Evolutionary conservation across 2,113 vertebrate genomes (phyloP).

Genomic region (Otocyon megalotis): DNA sequence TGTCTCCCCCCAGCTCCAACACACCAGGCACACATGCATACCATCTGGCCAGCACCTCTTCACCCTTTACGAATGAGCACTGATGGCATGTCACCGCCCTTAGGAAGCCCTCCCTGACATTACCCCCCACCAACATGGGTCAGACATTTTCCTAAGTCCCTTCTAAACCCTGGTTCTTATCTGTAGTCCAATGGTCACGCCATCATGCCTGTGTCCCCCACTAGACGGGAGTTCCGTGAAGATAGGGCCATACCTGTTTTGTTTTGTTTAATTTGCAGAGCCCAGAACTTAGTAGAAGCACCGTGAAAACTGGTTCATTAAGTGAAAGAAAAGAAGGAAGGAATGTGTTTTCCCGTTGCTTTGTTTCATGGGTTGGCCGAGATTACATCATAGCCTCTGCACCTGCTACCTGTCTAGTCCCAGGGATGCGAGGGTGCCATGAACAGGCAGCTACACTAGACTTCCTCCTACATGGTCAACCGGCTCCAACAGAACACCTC

Average conservation of each 20-base stretch:
- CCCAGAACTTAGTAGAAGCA: not conserved
- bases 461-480: not conserved
- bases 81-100: not conserved
- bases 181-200: not conserved
- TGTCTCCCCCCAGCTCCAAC: fast-evolving
- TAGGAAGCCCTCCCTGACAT: not conserved
- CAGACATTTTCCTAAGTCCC: not conserved
- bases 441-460: not conserved
- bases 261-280: not conserved
- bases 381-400: not conserved
- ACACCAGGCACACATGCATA: not conserved
- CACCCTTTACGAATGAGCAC: not conserved
- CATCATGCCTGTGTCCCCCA: no score
- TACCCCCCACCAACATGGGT: not conserved
- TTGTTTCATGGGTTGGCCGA: not conserved
- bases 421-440: fast-evolving
- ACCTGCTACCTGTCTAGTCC: not conserved
- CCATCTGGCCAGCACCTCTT: not conserved
- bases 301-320: not conserved
- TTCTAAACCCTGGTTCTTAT: not conserved
- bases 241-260: not conserved
- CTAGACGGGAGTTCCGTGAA: not conserved
- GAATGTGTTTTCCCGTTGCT: not conserved
- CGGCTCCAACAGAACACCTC: not conserved
- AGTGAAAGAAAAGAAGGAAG: not conserved